Percentiles rank a stretch among this genome's conserved stretches.
These are phyloP conservation scores for Cliona cf. orientalis DNA, from an alignment of 37 sponge, comb jelly and placozoan species.

Conservation along the genomic window DNA sequence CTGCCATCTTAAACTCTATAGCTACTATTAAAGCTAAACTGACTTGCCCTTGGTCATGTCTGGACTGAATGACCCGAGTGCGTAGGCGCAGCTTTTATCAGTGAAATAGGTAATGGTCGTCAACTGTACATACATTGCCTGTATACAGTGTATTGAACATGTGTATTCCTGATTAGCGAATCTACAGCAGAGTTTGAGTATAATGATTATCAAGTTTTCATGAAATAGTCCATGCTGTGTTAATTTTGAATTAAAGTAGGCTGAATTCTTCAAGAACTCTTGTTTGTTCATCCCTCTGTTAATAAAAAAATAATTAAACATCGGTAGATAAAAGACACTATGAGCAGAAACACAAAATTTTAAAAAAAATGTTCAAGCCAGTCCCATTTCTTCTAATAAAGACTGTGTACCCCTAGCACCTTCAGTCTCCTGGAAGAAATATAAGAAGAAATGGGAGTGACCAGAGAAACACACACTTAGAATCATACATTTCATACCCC, in stretches of 20 bases:
- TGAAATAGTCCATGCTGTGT: too few relatives aligned
- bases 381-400: conserved; percentile 90
- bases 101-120: conserved; percentile 1
- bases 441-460: neutral
- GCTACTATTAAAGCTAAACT: too few relatives aligned
- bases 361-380: conserved; percentile 43
- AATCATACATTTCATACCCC: conserved; percentile 5
- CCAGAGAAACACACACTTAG: neutral
- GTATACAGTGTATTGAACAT: neutral
- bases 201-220: neutral
- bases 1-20: neutral
- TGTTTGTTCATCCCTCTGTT: conserved; percentile 42
- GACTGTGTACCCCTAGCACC: conserved; percentile 60
- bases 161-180: neutral
- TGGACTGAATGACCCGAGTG: too few relatives aligned
- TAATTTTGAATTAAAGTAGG: conserved; percentile 27
- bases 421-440: conserved; percentile 42
- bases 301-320: conserved; percentile 7
- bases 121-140: neutral
- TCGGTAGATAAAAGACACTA: neutral
- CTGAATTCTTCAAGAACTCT: conserved; percentile 45
- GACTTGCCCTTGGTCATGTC: too few relatives aligned
- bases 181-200: neutral
- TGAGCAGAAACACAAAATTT: conserved; percentile 1
- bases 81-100: too few relatives aligned